These are phyloP conservation scores for Protosalanx chinensis DNA, from an alignment of 2,797 vertebrate species.

Conservation along the genomic window DNA sequence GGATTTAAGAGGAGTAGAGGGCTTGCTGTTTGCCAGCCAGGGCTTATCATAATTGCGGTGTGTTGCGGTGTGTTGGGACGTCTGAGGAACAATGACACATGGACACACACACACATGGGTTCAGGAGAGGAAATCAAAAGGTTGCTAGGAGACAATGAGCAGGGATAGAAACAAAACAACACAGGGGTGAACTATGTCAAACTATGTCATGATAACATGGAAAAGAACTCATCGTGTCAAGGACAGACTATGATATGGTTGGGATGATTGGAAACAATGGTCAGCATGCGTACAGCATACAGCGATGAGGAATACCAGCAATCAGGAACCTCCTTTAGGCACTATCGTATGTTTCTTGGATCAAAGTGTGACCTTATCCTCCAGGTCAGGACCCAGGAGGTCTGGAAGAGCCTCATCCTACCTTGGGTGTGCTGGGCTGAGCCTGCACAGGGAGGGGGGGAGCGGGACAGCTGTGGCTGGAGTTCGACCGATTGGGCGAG, in stretches of 20 bases:
- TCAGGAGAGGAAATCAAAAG: constrained; percentile 67
- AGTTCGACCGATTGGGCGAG: constrained; percentile 92
- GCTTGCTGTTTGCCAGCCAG: constrained; percentile 99
- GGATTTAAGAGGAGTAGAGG: constrained; percentile 93
- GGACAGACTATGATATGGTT: background rate
- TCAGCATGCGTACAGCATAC: too few relatives aligned
- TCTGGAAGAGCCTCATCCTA: constrained; percentile 50
- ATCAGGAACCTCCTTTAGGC: too few relatives aligned
- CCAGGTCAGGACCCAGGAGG: too few relatives aligned
- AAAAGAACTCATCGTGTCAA: background rate
- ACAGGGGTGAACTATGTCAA: background rate
- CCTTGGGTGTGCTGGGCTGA: constrained; percentile 82
- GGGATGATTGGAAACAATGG: background rate
- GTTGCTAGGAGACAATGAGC: background rate
- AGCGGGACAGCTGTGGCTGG: constrained; percentile 83
- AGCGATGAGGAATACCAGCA: too few relatives aligned
- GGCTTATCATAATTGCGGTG: constrained; percentile 99
- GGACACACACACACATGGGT: constrained; percentile 76
- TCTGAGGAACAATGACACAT: constrained; percentile 95
- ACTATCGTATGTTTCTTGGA: too few relatives aligned
- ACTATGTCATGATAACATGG: constrained; percentile 1
- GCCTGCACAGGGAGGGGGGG: constrained; percentile 61
- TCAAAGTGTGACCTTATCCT: too few relatives aligned
- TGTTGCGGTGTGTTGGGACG: constrained; percentile 94
- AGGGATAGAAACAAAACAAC: background rate